phyloP scores from a whole-genome alignment of 2,888 invertebrate species.

The Byasa hedistus region DNA sequence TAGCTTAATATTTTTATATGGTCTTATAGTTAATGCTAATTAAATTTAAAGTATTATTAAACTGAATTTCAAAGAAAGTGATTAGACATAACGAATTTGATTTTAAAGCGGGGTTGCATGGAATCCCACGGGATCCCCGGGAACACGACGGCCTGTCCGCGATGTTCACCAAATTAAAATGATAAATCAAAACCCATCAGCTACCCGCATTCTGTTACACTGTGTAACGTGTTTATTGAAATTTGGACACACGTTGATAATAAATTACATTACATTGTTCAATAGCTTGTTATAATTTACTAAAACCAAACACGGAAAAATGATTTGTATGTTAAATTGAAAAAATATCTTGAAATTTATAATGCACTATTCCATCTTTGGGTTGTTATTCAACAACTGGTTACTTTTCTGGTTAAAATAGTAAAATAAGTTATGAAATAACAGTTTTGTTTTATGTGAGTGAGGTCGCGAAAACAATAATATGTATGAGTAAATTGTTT shows the following conservation, averaged over 20 bases:
- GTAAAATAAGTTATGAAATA: no score
- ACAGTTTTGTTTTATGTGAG: no score
- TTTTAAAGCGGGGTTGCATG: constrained; percentile 57
- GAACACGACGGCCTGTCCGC: constrained; percentile 62
- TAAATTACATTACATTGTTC: background rate
- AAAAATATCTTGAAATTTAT: no score
- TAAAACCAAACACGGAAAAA: background rate
- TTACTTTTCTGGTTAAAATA: no score
- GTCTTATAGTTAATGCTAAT: constrained; percentile 1
- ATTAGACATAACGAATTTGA: constrained; percentile 64
- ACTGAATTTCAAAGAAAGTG: constrained; percentile 52
- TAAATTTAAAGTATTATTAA: constrained; percentile 33
- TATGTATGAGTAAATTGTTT: no score
- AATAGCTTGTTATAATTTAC: background rate
- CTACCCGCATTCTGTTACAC: constrained; percentile 31
- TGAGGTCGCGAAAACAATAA: no score
- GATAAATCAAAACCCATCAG: constrained; percentile 76
- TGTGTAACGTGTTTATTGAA: constrained; percentile 7
- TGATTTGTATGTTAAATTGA: no score
- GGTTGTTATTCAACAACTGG: no score
- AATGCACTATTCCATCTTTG: no score
- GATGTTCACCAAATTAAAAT: constrained; percentile 73
- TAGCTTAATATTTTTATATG: constrained; percentile 3
- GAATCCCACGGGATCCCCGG: constrained; percentile 53
- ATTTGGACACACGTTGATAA: background rate